Evolutionary conservation across 2,113 vertebrate genomes (phyloP).

Genomic region (Mixornis gularis): DNA sequence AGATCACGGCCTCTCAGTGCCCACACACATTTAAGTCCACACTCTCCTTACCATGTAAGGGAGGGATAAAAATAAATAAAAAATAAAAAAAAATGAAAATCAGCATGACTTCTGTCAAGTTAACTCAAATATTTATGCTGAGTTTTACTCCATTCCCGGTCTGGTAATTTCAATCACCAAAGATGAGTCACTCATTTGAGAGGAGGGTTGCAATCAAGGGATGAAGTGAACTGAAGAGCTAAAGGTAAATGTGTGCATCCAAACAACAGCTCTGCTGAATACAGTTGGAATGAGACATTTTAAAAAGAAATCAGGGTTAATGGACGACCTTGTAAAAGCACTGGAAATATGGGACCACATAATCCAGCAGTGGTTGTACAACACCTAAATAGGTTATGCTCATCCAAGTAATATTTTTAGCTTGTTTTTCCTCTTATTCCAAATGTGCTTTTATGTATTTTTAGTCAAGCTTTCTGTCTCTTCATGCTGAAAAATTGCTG

Average conservation of each 20-base stretch:
- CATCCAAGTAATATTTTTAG: slow-evolving; percentile 46
- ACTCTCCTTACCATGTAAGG: not conserved
- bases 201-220: not conserved
- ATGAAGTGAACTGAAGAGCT: not conserved
- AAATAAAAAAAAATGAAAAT: not conserved
- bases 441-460: slow-evolving; percentile 56
- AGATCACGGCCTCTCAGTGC: not conserved
- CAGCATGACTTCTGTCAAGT: not conserved
- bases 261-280: not conserved
- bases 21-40: not conserved
- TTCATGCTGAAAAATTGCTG: slow-evolving; percentile 67
- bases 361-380: slow-evolving; percentile 14
- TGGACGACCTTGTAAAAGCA: not conserved
- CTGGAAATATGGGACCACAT: not conserved
- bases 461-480: slow-evolving; percentile 54
- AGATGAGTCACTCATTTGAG: not conserved
- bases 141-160: not conserved
- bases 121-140: not conserved
- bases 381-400: slow-evolving; percentile 51
- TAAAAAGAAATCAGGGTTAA: not conserved
- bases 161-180: not conserved
- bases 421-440: slow-evolving; percentile 24
- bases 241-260: not conserved
- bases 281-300: not conserved
- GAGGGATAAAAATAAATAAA: not conserved